Percentiles rank a stretch among this genome's conserved stretches.
Conservation (phyloP, 2,888 invertebrate genomes). For the Elmis aenea region DNA sequence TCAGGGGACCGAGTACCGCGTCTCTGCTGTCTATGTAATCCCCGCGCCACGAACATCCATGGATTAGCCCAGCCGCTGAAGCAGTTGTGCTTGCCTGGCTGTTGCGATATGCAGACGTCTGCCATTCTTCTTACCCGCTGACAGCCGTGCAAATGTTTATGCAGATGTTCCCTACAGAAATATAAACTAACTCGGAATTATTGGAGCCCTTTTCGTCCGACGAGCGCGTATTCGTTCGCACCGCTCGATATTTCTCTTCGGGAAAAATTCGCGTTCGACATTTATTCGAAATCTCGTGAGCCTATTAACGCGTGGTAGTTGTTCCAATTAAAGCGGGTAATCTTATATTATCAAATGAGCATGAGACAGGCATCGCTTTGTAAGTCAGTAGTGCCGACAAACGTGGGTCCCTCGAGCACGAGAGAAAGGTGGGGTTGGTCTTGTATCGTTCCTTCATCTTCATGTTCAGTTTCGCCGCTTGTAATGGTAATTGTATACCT, state of each 20-base stretch:
- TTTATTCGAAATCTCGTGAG: too few species aligned
- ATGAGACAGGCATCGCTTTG: conserved; percentile 6
- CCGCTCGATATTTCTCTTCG: too few species aligned
- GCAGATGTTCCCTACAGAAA: conserved; percentile 32
- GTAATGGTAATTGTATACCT: conserved; percentile 21
- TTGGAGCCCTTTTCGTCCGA: conserved; percentile 6
- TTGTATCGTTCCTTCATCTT: conserved; percentile 19
- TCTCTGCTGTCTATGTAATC: conserved; percentile 13
- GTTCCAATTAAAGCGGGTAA: conserved; percentile 4
- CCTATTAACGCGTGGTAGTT: too few species aligned
- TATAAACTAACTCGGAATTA: conserved; percentile 16
- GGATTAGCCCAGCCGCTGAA: conserved; percentile 15
- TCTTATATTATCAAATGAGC: too few species aligned
- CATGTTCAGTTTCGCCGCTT: conserved; percentile 18
- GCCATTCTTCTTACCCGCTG: conserved; percentile 38
- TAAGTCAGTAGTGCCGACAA: conserved; percentile 11
- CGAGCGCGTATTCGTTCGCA: too few species aligned
- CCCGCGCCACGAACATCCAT: conserved; percentile 13
- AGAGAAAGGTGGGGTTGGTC: conserved; percentile 16
- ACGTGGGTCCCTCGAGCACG: conserved; percentile 8
- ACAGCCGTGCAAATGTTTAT: conserved; percentile 41
- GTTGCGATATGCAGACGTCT: conserved; percentile 35
- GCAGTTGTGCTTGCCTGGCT: conserved; percentile 17
- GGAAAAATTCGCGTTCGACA: too few species aligned
- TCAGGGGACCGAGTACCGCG: conserved; percentile 11